phyloP scores from a whole-genome alignment of 2,888 invertebrate species.

The Lottia scabra region DNA sequence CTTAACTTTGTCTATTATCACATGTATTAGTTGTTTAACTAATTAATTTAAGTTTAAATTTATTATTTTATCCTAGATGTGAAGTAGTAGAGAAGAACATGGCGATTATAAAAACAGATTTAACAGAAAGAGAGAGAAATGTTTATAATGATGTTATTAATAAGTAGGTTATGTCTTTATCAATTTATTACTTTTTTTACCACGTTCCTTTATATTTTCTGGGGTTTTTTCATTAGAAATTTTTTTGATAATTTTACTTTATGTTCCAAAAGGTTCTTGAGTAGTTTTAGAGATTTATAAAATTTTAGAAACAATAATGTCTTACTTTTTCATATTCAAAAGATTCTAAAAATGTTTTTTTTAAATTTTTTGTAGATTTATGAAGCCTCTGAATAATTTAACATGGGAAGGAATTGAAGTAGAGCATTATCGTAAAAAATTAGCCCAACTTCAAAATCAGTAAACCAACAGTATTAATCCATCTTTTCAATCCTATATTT shows the following conservation, averaged over 20 bases:
- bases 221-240: too few species aligned
- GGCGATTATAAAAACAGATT: slow-evolving; percentile 75
- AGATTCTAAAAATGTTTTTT: neutral
- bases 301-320: too few species aligned
- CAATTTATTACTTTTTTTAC: too few species aligned
- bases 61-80: neutral
- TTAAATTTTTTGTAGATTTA: slow-evolving; percentile 50
- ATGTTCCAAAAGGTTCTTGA: too few species aligned
- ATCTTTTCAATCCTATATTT: too few species aligned
- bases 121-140: slow-evolving; percentile 77
- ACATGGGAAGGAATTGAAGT: slow-evolving; percentile 80
- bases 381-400: slow-evolving; percentile 73
- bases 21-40: too few species aligned
- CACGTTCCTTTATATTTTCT: too few species aligned
- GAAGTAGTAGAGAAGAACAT: slow-evolving; percentile 72
- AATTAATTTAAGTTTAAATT: too few species aligned
- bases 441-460: slow-evolving; percentile 16
- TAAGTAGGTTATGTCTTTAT: slow-evolving; percentile 43
- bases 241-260: too few species aligned
- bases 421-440: slow-evolving; percentile 68
- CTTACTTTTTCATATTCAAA: neutral
- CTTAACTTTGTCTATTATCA: too few species aligned
- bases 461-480: too few species aligned
- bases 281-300: too few species aligned
- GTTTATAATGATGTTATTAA: slow-evolving; percentile 75